Conservation (phyloP, 2,113 vertebrate species). For the human (Homo sapiens) region DNA sequence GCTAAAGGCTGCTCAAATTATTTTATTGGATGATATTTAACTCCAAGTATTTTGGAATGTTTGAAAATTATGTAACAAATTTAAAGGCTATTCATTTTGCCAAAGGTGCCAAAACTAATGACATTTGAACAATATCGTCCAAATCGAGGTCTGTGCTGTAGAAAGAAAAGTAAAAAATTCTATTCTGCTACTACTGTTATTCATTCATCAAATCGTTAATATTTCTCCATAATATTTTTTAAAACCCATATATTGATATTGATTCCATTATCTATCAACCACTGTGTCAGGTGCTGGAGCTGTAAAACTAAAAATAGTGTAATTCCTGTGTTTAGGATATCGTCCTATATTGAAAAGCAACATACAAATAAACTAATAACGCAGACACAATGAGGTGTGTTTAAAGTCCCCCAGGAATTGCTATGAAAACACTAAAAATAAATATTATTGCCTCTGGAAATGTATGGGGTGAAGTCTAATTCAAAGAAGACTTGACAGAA, state of each 20-base stretch:
- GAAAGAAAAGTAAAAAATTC: neutral
- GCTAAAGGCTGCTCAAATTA: slow-evolving; percentile 38
- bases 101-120: neutral
- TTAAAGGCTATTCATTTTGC: neutral
- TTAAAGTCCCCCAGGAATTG: neutral
- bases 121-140: neutral
- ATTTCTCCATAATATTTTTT: neutral
- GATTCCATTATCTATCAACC: neutral
- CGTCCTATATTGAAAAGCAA: neutral
- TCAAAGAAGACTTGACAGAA: neutral
- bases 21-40: slow-evolving; percentile 59
- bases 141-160: neutral
- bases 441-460: neutral
- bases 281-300: neutral
- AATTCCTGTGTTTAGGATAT: neutral
- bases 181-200: neutral
- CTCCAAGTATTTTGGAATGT: neutral
- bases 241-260: neutral
- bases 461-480: neutral
- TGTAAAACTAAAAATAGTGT: neutral
- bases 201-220: neutral
- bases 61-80: slow-evolving; percentile 46
- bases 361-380: neutral
- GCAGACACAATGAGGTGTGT: neutral
- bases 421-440: neutral